Base-by-base conservation (phyloP, 2,113 vertebrate genomes). In the Cynopterus brachyotis region DNA sequence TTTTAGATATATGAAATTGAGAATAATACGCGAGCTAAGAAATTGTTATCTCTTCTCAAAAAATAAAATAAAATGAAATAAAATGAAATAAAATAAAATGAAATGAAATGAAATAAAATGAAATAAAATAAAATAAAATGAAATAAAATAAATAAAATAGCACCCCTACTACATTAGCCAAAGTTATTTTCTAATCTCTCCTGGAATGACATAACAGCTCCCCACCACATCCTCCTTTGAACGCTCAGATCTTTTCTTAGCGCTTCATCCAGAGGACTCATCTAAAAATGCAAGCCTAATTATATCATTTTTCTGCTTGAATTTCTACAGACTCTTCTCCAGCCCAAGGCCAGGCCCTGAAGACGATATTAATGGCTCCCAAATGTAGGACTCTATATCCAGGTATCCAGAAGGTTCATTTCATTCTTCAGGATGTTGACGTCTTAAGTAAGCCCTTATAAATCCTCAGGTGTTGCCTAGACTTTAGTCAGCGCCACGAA, bases 201-300 rank as follows among this genome's bases (percentile, higher is more conserved):
- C 28, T 81, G n/a, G 70, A 87, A 42, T 66, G 62, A 35, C 9
- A 0, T 53, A 59, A 73, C 6, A 59, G 60, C 8, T 28, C 22
- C 55, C 22, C 78, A 28, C 22, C 62, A n/a, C 3, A 0, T 50
- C 13, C 17, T 78, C n/a, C 67, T 32, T 26, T 1, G 10, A 62
- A 1, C 5, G 4, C 37, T 72, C 57, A 0, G 3, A 4, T 66
- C 55, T 1, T 12, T 50, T 45, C n/a, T 57, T 19, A 45, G 10
- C 22, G 45, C 0, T 22, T 19, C 62, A 37, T 28, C 45, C 53
- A 45, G 69, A 37, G 16, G 26, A 35, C 15, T 47, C 26, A 16
- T n/a, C 9, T n/a, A 16, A 35, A 78, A 47, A 16, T 1, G 24
- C 13, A 30, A 55, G 2, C 72, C 30, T 20, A 20, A 11, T 20